Evolutionary conservation across 2,888 invertebrate species (phyloP).

Genomic region (Diadegma fenestrale): DNA sequence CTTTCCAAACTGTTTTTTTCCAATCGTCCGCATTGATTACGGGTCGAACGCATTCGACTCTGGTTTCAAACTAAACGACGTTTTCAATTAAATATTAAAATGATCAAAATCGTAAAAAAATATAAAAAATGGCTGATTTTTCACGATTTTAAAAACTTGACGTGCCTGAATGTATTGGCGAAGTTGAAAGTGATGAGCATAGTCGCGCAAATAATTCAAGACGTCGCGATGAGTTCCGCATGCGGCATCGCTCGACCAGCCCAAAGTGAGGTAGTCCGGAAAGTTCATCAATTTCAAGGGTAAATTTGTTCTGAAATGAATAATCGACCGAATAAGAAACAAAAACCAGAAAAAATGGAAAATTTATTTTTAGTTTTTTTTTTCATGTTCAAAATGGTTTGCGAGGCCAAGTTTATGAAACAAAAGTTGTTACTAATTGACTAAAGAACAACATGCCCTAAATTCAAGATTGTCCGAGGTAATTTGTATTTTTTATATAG

Average conservation of each 20-base stretch:
- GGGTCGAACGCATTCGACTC: conserved; percentile 85
- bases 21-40: conserved; percentile 69
- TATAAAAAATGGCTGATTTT: background rate
- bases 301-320: conserved; percentile 89
- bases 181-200: conserved; percentile 88
- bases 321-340: background rate
- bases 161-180: conserved; percentile 88
- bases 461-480: too few species aligned
- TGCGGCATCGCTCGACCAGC: conserved; percentile 86
- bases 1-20: conserved; percentile 83
- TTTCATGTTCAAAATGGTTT: too few species aligned
- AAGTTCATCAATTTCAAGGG: conserved; percentile 94
- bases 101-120: background rate
- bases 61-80: conserved; percentile 84
- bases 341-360: background rate
- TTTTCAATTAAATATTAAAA: background rate
- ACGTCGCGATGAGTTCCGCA: conserved; percentile 90
- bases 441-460: too few species aligned
- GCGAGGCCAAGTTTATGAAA: too few species aligned
- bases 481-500: too few species aligned
- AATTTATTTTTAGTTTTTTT: too few species aligned
- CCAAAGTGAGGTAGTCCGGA: conserved; percentile 89
- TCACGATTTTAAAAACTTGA: conserved; percentile 5
- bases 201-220: conserved; percentile 89
- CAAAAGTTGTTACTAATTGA: too few species aligned